These are phyloP conservation scores for Plecotus auritus DNA, from an alignment of 2,113 vertebrate genomes.

Conservation along the genomic window DNA sequence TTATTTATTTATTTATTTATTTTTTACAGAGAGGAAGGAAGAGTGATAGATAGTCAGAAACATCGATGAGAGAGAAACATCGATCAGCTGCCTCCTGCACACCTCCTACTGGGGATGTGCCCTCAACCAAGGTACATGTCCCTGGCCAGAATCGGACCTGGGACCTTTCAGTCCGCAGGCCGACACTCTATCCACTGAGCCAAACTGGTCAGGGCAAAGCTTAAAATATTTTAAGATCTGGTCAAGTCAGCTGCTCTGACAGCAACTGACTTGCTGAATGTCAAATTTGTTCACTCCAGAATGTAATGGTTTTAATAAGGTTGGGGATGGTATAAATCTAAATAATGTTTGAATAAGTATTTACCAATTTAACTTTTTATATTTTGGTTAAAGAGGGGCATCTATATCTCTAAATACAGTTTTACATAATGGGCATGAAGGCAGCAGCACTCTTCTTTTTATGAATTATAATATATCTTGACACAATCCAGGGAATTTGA, in stretches of 20 bases:
- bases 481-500: constrained; percentile 61
- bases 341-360: constrained; percentile 73
- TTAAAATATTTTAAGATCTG: constrained; percentile 62
- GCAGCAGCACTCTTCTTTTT: constrained; percentile 64
- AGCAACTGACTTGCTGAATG: constrained; percentile 65
- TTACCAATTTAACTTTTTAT: constrained; percentile 76
- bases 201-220: neutral
- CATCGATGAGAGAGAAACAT: too few relatives aligned
- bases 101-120: too few relatives aligned
- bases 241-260: constrained; percentile 60
- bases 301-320: constrained; percentile 69
- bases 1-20: too few relatives aligned
- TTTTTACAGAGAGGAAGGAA: too few relatives aligned
- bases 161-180: too few relatives aligned
- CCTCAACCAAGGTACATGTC: too few relatives aligned
- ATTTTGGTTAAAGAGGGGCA: constrained; percentile 71
- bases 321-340: constrained; percentile 60
- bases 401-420: constrained; percentile 69
- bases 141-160: too few relatives aligned
- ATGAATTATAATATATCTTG: constrained; percentile 72
- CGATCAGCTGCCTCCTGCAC: too few relatives aligned
- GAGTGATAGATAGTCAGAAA: too few relatives aligned
- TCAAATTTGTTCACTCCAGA: constrained; percentile 49
- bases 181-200: too few relatives aligned
- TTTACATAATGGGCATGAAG: constrained; percentile 68